phyloP scores from a whole-genome alignment of 2,113 vertebrate genomes.

The Paratilapia polleni region DNA sequence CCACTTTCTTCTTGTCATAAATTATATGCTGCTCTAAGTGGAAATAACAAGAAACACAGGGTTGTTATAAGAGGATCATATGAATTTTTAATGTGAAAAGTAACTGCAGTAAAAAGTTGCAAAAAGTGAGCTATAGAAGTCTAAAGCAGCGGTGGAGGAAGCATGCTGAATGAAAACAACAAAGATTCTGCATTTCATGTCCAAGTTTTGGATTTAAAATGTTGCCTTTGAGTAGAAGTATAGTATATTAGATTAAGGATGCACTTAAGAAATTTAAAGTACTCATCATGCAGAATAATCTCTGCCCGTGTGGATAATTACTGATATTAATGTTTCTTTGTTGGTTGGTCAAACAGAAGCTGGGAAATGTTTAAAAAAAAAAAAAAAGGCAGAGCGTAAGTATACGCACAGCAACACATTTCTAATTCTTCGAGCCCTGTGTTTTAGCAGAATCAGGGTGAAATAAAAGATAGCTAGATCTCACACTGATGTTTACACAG shows the following conservation, averaged over 20 bases:
- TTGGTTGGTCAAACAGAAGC: no score
- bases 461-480: neutral
- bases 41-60: neutral
- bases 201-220: neutral
- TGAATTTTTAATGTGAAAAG: constrained; percentile 3
- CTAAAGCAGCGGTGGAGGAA: neutral
- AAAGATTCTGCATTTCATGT: no score
- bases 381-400: no score
- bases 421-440: neutral
- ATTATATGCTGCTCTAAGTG: neutral
- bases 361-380: no score
- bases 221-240: neutral
- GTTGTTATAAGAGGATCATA: neutral
- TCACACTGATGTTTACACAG: neutral
- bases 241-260: no score
- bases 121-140: neutral
- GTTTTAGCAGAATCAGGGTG: accelerated
- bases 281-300: no score
- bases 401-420: neutral
- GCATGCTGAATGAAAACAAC: no score
- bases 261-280: no score
- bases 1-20: constrained; percentile 3
- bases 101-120: neutral
- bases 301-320: no score
- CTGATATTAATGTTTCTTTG: no score